Conservation (phyloP, 2,888 invertebrate genomes). For the Oscheius sp. region DNA sequence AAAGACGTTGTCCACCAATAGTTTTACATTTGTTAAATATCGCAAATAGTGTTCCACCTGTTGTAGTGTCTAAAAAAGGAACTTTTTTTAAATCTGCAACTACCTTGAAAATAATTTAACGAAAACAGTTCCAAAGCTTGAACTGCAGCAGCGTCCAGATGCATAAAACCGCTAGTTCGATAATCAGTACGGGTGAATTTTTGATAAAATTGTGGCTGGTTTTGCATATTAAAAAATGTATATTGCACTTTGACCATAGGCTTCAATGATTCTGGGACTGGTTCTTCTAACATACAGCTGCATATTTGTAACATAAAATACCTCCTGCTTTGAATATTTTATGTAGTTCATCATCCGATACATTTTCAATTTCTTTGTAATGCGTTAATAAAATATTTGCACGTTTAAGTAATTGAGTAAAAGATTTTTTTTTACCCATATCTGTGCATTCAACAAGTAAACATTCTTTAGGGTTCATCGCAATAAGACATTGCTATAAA, state of each 20-base stretch:
- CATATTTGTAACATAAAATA: background rate
- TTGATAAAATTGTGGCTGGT: slow-evolving; percentile 2
- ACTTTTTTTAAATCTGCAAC: background rate
- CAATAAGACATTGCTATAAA: slow-evolving; percentile 44
- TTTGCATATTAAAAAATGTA: slow-evolving; percentile 19
- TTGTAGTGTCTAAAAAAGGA: slow-evolving; percentile 31
- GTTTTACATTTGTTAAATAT: slow-evolving; percentile 66
- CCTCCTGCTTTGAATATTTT: background rate
- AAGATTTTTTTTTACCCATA: slow-evolving; percentile 4
- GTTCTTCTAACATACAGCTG: background rate
- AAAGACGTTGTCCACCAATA: slow-evolving; percentile 57
- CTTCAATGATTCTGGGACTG: background rate
- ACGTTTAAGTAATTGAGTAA: slow-evolving; percentile 1
- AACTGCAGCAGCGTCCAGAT: slow-evolving; percentile 56
- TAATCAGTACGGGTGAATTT: slow-evolving; percentile 47
- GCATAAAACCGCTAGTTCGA: slow-evolving; percentile 54
- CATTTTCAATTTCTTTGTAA: background rate
- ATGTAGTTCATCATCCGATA: slow-evolving; percentile 3
- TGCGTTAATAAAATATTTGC: slow-evolving; percentile 7
- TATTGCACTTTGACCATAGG: background rate
- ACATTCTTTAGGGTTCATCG: slow-evolving; percentile 45
- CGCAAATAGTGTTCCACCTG: slow-evolving; percentile 53
- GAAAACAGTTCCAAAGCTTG: slow-evolving; percentile 62
- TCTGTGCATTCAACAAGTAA: slow-evolving; percentile 30
- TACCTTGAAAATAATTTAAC: slow-evolving; percentile 47